These are phyloP conservation scores for Caligus rogercresseyi DNA, from an alignment of 1,140 invertebrate species.

Conservation along the genomic window DNA sequence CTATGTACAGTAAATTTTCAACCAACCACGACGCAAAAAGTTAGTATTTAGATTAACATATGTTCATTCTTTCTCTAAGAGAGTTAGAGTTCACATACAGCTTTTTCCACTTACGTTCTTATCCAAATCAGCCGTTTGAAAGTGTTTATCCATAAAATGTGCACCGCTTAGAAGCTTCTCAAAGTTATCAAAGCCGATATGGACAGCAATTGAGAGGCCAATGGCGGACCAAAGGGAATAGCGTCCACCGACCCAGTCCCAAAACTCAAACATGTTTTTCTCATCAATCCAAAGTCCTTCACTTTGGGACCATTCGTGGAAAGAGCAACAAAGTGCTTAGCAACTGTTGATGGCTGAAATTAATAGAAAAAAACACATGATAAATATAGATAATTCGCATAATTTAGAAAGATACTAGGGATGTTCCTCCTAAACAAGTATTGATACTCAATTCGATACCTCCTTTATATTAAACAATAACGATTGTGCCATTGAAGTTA, in stretches of 20 bases:
- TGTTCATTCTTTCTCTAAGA: no score
- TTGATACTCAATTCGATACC: no score
- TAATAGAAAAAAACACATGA: constrained; percentile 18
- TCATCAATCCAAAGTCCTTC: constrained; percentile 86
- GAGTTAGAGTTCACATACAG: no score
- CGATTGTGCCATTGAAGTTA: no score
- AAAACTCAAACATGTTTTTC: constrained; percentile 98
- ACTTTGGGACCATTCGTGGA: constrained; percentile 88
- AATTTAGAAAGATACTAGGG: no score
- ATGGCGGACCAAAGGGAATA: constrained; percentile 48
- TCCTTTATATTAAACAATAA: no score
- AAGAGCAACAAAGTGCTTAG: constrained; percentile 93
- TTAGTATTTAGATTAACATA: no score
- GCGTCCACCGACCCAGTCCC: constrained; percentile 92
- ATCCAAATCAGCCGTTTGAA: constrained; percentile 63
- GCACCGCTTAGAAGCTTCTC: constrained; percentile 58
- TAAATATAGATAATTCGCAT: constrained; percentile 18
- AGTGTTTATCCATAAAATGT: constrained; percentile 87
- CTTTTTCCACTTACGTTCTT: constrained; percentile 50
- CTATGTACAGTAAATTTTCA: no score
- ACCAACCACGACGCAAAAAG: no score
- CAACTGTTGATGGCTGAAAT: constrained; percentile 54
- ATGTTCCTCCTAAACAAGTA: no score
- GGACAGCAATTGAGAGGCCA: constrained; percentile 77
- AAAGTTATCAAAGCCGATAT: constrained; percentile 92